Evolutionary conservation across 2,113 vertebrate genomes (phyloP).

Genomic region (Thinocorus orbignyianus): DNA sequence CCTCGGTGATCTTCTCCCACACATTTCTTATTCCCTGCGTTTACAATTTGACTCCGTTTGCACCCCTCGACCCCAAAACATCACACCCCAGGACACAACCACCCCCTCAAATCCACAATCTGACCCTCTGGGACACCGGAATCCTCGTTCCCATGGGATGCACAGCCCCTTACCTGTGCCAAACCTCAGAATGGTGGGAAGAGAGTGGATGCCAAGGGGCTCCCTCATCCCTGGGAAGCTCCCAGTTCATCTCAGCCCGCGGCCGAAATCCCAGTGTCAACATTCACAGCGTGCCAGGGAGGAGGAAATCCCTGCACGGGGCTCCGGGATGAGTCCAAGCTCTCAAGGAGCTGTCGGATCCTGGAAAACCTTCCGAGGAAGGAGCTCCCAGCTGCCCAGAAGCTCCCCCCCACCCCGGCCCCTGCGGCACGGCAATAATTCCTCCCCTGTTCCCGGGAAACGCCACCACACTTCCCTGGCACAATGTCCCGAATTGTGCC

Average conservation of each 20-base stretch:
- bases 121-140: accelerated
- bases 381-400: constrained; percentile 64
- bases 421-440: constrained; percentile 56
- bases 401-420: constrained; percentile 11
- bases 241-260: not conserved
- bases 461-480: not conserved
- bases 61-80: not conserved
- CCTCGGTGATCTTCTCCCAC: not conserved
- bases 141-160: accelerated
- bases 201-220: not conserved
- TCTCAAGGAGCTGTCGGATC: constrained; percentile 13
- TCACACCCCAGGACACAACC: not conserved
- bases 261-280: not conserved
- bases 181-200: accelerated
- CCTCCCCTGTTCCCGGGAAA: constrained; percentile 66
- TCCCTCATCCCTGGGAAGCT: accelerated
- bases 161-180: not conserved
- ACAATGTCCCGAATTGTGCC: constrained; percentile 65
- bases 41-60: not conserved
- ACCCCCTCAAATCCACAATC: accelerated
- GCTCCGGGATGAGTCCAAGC: constrained; percentile 57
- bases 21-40: accelerated
- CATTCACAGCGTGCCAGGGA: not conserved
- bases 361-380: not conserved
- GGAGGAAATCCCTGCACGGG: not conserved